phyloP scores from a whole-genome alignment of 2,888 invertebrate genomes.

The Onthophagus sagittarius region DNA sequence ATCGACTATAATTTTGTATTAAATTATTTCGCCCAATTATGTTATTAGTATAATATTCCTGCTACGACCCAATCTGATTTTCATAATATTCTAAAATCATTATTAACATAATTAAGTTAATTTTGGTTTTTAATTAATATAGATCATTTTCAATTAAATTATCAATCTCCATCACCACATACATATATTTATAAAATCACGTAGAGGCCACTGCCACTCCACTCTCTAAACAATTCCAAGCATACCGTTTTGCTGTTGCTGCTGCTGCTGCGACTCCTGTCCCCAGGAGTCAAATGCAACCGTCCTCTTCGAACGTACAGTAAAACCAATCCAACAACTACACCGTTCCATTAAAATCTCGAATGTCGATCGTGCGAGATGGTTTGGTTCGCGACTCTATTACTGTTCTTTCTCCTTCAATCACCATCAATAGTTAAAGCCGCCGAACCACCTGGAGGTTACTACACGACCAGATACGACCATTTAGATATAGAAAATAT shows the following conservation, averaged over 20 bases:
- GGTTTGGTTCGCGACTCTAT: neutral
- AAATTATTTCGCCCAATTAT: too few species aligned
- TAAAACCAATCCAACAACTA: neutral
- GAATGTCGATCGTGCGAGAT: neutral
- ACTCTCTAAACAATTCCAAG: neutral
- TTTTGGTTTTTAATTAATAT: too few species aligned
- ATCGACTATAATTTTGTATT: too few species aligned
- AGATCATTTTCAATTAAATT: neutral
- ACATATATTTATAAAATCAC: neutral
- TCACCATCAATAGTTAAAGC: neutral
- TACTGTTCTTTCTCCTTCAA: neutral
- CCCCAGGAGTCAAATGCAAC: neutral
- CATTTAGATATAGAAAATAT: slow-evolving; percentile 67
- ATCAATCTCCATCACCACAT: neutral
- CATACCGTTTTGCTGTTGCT: neutral
- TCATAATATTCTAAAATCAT: too few species aligned
- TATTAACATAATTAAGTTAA: too few species aligned
- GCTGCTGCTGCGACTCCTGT: neutral
- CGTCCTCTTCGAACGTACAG: neutral
- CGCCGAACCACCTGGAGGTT: slow-evolving; percentile 34
- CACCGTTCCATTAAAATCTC: neutral
- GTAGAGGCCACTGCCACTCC: neutral
- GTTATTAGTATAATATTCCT: too few species aligned
- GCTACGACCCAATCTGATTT: too few species aligned
- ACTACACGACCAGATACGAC: slow-evolving; percentile 59